Evolutionary conservation across 2,888 invertebrate species (phyloP).

Genomic region (Aelia acuminata): DNA sequence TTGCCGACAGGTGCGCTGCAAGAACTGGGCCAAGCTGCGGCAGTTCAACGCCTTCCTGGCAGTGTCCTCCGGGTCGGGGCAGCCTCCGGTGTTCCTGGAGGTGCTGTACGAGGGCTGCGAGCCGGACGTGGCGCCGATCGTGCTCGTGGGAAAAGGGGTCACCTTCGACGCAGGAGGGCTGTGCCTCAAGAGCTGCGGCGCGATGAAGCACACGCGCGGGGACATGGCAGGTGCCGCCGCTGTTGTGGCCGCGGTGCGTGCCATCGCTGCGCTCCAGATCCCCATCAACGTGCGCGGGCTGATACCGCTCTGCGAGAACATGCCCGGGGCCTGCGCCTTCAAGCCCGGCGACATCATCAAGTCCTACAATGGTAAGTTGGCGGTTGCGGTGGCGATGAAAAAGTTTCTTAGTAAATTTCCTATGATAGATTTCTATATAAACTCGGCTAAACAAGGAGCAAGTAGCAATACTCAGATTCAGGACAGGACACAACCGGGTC

Average conservation of each 20-base stretch:
- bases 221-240: conserved; percentile 83
- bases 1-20: conserved; percentile 72
- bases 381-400: too few species aligned
- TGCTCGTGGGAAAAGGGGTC: conserved; percentile 78
- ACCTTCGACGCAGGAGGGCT: conserved; percentile 76
- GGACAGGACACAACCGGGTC: too few species aligned
- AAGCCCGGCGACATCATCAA: conserved; percentile 84
- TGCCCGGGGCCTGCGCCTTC: conserved; percentile 83
- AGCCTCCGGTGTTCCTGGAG: conserved; percentile 85
- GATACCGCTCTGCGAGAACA: conserved; percentile 85
- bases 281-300: conserved; percentile 73
- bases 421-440: too few species aligned
- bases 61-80: conserved; percentile 82
- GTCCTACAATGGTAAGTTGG: conserved; percentile 80
- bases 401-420: too few species aligned
- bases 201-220: conserved; percentile 81
- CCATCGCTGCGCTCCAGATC: conserved; percentile 64
- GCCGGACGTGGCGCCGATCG: conserved; percentile 76
- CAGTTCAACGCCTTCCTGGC: conserved; percentile 86
- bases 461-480: too few species aligned
- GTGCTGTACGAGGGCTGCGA: conserved; percentile 78
- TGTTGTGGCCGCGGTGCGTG: conserved; percentile 64
- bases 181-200: conserved; percentile 76
- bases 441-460: too few species aligned
- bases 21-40: conserved; percentile 83